These are phyloP conservation scores for Chelidonichthys spinosus DNA, from an alignment of 2,797 vertebrate genomes.

Conservation along the genomic window DNA sequence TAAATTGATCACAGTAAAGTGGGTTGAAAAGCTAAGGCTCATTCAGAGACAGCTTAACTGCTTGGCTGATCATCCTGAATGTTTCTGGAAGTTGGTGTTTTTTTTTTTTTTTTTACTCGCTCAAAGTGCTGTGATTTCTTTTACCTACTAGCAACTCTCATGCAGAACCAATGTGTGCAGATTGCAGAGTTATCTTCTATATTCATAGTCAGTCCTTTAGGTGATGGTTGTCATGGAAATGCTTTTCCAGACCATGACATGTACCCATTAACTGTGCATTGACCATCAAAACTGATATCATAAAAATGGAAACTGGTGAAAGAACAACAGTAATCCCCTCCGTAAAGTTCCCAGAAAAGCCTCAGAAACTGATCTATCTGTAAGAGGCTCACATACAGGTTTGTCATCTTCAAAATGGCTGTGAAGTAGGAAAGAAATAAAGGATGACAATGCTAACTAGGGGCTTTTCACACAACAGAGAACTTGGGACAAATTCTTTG, in stretches of 20 bases:
- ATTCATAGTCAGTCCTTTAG: constrained; percentile 65
- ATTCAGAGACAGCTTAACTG: constrained; percentile 39
- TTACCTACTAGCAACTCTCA: constrained; percentile 25
- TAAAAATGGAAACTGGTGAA: constrained; percentile 43
- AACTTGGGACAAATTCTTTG: constrained; percentile 58
- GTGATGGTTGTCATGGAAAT: constrained; percentile 80
- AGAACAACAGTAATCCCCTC: constrained; percentile 16
- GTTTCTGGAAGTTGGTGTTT: constrained; percentile 25
- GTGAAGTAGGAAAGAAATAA: constrained; percentile 39
- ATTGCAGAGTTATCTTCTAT: constrained; percentile 61
- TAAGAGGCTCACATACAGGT: constrained; percentile 1
- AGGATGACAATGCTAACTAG: constrained; percentile 47
- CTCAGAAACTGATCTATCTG: constrained; percentile 25
- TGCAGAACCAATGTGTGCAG: constrained; percentile 61
- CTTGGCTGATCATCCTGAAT: constrained; percentile 40
- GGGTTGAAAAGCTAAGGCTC: constrained; percentile 35
- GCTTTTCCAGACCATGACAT: constrained; percentile 60
- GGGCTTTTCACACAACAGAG: constrained; percentile 31
- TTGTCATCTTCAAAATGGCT: constrained; percentile 41
- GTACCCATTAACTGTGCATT: constrained; percentile 61
- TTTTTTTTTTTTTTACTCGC: background rate
- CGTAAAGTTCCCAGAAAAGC: constrained; percentile 26
- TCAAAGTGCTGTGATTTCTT: constrained; percentile 24
- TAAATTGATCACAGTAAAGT: constrained; percentile 15
- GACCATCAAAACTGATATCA: constrained; percentile 66